Evolutionary conservation across 2,797 vertebrate genomes (phyloP).

Genomic region (Gymnothorax javanicus): DNA sequence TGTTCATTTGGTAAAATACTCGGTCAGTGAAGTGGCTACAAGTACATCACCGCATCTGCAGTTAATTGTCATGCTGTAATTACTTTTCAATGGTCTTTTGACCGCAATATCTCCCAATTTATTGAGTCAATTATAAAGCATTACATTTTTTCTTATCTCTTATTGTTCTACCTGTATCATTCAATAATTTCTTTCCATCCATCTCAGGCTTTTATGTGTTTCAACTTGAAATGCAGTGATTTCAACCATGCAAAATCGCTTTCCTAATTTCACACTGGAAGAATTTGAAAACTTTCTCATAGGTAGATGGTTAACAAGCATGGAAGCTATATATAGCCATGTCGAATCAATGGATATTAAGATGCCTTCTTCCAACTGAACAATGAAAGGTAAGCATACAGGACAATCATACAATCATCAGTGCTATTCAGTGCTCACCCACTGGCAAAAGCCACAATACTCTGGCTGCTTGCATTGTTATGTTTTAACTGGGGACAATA

Average conservation of each 20-base stretch:
- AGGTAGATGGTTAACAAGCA: not conserved
- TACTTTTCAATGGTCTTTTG: not conserved
- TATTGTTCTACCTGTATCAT: not conserved
- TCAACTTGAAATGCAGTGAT: not conserved
- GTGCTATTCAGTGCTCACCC: not conserved
- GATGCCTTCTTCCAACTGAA: not conserved
- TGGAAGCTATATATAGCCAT: not conserved
- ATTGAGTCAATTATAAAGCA: not conserved
- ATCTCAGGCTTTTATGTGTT: not conserved
- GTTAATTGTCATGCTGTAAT: not conserved
- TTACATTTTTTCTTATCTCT: not conserved
- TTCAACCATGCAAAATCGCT: not conserved
- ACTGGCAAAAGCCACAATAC: not conserved
- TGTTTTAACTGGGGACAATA: not conserved
- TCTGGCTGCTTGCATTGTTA: not conserved
- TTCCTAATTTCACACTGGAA: not conserved
- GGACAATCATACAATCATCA: not conserved
- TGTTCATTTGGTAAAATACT: conserved; percentile 14
- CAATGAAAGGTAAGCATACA: conserved; percentile 2
- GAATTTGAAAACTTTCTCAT: not conserved
- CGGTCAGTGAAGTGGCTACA: conserved; percentile 17
- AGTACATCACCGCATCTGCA: not conserved
- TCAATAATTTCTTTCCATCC: not conserved
- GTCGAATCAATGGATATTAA: not conserved
- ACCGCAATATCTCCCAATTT: not conserved